Percentiles rank a stretch among this genome's conserved stretches.
Conservation (phyloP, 2,113 vertebrate genomes). For the Cyphomyrus plagiostoma region DNA sequence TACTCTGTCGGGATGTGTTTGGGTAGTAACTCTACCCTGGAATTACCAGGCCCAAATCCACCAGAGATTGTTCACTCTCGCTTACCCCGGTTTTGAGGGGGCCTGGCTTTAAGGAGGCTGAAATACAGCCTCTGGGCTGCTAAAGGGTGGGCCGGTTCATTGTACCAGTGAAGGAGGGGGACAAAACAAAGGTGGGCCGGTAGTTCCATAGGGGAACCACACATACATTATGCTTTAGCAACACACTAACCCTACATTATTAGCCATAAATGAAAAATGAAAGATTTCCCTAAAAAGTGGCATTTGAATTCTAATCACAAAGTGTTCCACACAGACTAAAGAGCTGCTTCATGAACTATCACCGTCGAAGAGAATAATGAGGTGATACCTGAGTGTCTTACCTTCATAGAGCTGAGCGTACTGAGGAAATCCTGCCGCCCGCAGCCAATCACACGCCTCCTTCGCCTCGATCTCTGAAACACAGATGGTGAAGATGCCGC, state of each 20-base stretch:
- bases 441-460: conserved; percentile 93
- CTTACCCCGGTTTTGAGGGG: conserved; percentile 24
- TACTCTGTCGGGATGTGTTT: conserved; percentile 46
- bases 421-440: conserved; percentile 94
- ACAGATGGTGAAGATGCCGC: conserved; percentile 33
- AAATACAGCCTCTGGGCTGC: conserved; percentile 36
- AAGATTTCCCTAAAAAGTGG: neutral
- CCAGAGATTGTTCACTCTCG: conserved; percentile 40
- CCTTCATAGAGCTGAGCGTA: conserved; percentile 96
- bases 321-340: neutral
- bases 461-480: conserved; percentile 91
- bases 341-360: neutral
- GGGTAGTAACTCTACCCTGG: conserved; percentile 48
- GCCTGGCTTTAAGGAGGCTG: conserved; percentile 27
- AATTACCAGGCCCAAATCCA: conserved; percentile 46
- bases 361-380: neutral
- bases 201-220: neutral
- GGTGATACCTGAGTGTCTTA: conserved; percentile 48
- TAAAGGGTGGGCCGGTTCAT: conserved; percentile 9
- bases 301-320: neutral
- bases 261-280: neutral
- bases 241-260: neutral
- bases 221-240: neutral
- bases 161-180: neutral
- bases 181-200: neutral